Evolutionary conservation across 2,797 vertebrate species (phyloP).

Genomic region (Propithecus perrieri): DNA sequence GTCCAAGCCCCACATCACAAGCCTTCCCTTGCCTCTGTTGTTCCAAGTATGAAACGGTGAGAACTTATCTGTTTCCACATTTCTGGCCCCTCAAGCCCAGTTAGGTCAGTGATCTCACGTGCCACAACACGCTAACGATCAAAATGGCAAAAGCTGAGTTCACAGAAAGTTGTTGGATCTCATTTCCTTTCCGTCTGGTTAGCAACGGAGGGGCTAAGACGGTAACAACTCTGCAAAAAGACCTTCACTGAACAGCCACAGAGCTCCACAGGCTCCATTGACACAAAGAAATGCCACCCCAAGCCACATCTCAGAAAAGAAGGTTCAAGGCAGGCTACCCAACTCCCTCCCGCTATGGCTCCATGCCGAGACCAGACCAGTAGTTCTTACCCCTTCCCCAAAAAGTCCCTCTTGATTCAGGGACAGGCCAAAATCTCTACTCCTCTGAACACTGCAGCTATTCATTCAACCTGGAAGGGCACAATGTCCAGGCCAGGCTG

Average conservation of each 20-base stretch:
- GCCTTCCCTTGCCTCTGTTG: background rate
- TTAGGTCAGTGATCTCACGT: background rate
- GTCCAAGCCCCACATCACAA: background rate
- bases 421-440: slow-evolving; percentile 66
- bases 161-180: background rate
- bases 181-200: background rate
- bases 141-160: background rate
- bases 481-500: slow-evolving; percentile 68
- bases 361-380: background rate
- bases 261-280: background rate
- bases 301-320: background rate
- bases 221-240: background rate
- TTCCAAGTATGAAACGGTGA: background rate
- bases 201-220: background rate
- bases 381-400: background rate
- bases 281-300: background rate
- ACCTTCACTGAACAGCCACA: fast-evolving
- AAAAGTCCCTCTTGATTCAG: background rate
- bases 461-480: slow-evolving; percentile 78
- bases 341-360: background rate
- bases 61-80: background rate
- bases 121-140: background rate
- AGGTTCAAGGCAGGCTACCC: background rate
- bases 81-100: background rate
- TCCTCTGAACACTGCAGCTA: slow-evolving; percentile 79